Percentiles rank a stretch among this genome's conserved stretches.
Conservation (phyloP, 2,113 vertebrate species). For the Aspiorhynchus laticeps region DNA sequence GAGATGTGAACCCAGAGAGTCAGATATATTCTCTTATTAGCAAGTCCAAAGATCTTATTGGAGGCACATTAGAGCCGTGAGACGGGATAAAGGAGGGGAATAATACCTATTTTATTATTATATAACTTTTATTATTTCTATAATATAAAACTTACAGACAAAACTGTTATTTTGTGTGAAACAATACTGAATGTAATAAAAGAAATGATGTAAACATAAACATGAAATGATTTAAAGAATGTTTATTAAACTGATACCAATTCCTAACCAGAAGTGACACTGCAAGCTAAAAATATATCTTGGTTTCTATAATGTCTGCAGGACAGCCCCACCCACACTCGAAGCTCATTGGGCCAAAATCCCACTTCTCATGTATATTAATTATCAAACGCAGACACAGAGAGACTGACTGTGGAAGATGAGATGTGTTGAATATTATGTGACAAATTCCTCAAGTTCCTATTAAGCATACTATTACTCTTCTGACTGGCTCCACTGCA, state of each 20-base stretch:
- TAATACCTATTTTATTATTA: constrained; percentile 35
- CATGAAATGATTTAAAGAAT: too few relatives aligned
- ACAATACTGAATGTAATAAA: neutral
- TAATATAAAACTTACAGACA: neutral
- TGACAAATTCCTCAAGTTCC: neutral
- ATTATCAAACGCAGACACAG: neutral
- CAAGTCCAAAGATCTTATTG: constrained; percentile 69
- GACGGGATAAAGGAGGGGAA: constrained; percentile 29
- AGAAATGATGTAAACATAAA: neutral
- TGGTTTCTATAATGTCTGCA: neutral
- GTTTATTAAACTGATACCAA: neutral
- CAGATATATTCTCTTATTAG: constrained; percentile 77
- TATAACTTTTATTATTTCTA: neutral
- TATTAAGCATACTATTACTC: neutral
- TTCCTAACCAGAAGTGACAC: neutral
- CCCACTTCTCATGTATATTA: neutral
- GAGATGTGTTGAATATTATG: neutral
- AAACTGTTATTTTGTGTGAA: neutral
- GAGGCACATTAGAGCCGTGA: constrained; percentile 60
- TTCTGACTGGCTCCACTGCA: neutral
- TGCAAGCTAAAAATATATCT: too few relatives aligned
- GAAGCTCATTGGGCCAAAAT: neutral
- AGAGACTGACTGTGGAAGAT: neutral
- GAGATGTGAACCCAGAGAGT: constrained; percentile 59
- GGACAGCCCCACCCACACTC: neutral